These are phyloP conservation scores for Amphiprion ocellaris DNA, from an alignment of 2,113 vertebrate genomes.

Conservation along the genomic window DNA sequence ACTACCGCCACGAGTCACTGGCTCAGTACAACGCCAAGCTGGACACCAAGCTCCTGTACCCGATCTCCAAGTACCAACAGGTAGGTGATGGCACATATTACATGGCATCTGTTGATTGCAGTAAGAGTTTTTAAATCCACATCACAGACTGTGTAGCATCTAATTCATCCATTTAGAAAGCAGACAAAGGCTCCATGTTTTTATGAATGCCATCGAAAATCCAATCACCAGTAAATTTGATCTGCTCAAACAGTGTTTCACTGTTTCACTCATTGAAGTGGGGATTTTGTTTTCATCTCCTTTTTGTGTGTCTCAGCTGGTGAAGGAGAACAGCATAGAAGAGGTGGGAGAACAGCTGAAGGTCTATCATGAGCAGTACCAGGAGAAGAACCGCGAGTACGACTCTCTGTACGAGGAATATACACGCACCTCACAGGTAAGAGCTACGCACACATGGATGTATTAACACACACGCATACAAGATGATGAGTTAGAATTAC, in stretches of 20 bases:
- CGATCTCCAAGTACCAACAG: slow-evolving; percentile 98
- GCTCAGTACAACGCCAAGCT: slow-evolving; percentile 98
- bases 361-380: slow-evolving; percentile 96
- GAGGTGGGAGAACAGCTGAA: slow-evolving; percentile 98
- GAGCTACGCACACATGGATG: neutral
- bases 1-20: slow-evolving; percentile 97
- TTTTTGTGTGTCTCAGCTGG: slow-evolving; percentile 86
- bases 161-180: neutral
- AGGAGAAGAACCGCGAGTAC: slow-evolving; percentile 98
- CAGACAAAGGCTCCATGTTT: neutral
- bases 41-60: slow-evolving; percentile 95
- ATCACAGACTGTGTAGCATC: neutral
- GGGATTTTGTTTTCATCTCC: slow-evolving; percentile 6
- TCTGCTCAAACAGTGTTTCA: neutral
- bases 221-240: neutral
- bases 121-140: neutral
- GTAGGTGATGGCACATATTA: slow-evolving; percentile 76
- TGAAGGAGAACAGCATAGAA: slow-evolving; percentile 98
- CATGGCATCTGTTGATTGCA: neutral
- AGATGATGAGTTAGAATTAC: no score
- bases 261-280: neutral
- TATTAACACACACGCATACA: neutral
- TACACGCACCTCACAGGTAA: slow-evolving; percentile 96
- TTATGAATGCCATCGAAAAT: neutral
- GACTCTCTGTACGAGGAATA: slow-evolving; percentile 98